These are phyloP conservation scores for Scrobipalpa atriplicella DNA, from an alignment of 2,888 invertebrate genomes.

Conservation along the genomic window DNA sequence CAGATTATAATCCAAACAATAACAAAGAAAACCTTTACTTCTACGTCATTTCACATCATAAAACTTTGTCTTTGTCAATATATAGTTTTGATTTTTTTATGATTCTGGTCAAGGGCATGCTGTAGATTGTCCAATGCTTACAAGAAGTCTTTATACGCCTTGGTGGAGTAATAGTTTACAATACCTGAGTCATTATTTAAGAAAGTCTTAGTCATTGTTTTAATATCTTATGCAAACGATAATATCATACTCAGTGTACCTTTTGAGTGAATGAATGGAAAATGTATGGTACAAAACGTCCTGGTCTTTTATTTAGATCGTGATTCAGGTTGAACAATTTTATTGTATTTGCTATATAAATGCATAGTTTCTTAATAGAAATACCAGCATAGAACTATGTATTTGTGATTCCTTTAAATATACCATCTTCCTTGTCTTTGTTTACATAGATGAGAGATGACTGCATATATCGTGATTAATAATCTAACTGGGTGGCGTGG, in stretches of 20 bases:
- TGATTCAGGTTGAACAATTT: not conserved
- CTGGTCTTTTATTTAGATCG: not conserved
- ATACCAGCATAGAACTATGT: not conserved
- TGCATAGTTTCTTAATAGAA: not conserved
- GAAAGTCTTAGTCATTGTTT: conserved; percentile 4
- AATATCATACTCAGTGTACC: not conserved
- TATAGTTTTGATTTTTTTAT: not conserved
- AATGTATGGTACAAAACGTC: not conserved
- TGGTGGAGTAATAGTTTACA: not conserved
- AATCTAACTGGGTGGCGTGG: too few species aligned
- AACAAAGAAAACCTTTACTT: too few species aligned
- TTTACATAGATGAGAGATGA: too few species aligned
- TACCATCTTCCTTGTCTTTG: too few species aligned
- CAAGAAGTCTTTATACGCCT: not conserved
- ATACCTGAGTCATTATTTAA: not conserved
- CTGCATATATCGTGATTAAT: too few species aligned
- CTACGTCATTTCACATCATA: too few species aligned
- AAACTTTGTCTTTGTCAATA: too few species aligned
- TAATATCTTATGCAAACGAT: not conserved
- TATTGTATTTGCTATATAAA: not conserved
- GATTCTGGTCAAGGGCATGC: not conserved
- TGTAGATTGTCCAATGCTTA: not conserved
- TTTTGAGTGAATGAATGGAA: not conserved
- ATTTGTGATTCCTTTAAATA: too few species aligned
- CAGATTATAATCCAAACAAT: too few species aligned